Percentiles rank a stretch among this genome's conserved stretches.
phyloP scores from a whole-genome alignment of 2,797 vertebrate genomes.

The Knipowitschia caucasica region DNA sequence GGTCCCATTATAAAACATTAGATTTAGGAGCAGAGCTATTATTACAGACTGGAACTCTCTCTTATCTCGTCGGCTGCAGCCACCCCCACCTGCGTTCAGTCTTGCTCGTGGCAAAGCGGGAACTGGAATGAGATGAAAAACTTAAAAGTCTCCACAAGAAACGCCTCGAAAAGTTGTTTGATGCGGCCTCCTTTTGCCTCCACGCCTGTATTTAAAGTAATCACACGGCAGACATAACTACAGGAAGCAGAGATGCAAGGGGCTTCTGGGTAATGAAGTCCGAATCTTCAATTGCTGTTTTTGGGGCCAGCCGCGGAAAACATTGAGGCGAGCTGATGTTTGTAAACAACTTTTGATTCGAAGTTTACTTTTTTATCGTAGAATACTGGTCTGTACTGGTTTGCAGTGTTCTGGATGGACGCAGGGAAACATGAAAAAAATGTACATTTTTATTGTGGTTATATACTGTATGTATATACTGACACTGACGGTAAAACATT shows the following conservation, averaged over 20 bases:
- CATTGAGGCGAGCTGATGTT: constrained; percentile 13
- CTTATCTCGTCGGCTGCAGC: constrained; percentile 37
- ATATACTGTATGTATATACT: too few relatives aligned
- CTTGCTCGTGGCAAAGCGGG: constrained; percentile 5
- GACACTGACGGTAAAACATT: too few relatives aligned
- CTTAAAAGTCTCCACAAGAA: constrained; percentile 8
- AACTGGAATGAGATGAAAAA: constrained; percentile 12
- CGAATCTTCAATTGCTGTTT: constrained; percentile 24
- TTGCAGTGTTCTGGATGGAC: too few relatives aligned
- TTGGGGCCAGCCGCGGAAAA: constrained; percentile 15
- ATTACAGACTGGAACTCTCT: too few relatives aligned
- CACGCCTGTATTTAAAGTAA: constrained; percentile 10
- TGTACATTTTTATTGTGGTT: too few relatives aligned
- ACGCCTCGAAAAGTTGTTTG: constrained; percentile 19
- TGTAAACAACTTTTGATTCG: constrained; percentile 1
- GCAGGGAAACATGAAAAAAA: too few relatives aligned
- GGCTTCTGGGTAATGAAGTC: constrained; percentile 34
- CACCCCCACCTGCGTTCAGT: constrained; percentile 32
- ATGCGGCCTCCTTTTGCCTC: constrained; percentile 17
- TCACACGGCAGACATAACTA: constrained; percentile 11
- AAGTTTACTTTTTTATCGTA: background rate
- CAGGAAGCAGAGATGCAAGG: constrained; percentile 20
- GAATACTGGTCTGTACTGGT: too few relatives aligned
- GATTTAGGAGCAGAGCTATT: too few relatives aligned
- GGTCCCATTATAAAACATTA: background rate